phyloP scores from a whole-genome alignment of 2,797 vertebrate species.

The Dendrocincla tyrannina region DNA sequence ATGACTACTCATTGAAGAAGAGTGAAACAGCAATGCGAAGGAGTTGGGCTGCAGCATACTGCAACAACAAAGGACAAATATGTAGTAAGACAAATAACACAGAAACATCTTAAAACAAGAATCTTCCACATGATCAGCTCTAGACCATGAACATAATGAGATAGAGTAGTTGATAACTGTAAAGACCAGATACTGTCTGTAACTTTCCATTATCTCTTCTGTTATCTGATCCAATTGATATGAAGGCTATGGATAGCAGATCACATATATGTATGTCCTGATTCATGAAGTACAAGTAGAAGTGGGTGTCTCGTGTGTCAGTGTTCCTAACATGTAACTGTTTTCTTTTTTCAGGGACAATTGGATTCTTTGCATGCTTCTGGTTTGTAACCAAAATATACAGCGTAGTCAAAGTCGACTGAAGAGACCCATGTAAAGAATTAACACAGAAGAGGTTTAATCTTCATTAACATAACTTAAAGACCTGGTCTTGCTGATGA shows the following conservation, averaged over 20 bases:
- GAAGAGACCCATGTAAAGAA: conserved; percentile 65
- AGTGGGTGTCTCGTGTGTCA: background rate
- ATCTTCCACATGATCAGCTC: background rate
- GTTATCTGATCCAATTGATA: background rate
- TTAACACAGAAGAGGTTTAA: conserved; percentile 69
- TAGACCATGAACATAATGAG: background rate
- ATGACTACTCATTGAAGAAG: background rate
- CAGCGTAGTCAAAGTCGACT: conserved; percentile 99
- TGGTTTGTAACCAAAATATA: conserved; percentile 99
- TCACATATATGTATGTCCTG: accelerated
- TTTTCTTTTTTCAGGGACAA: conserved; percentile 84
- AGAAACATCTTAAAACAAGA: background rate
- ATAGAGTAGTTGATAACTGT: background rate
- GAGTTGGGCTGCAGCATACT: background rate
- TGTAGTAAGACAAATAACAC: background rate
- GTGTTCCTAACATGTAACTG: background rate
- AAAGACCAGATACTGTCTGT: background rate
- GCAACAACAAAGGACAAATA: background rate
- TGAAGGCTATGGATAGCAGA: background rate
- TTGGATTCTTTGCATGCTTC: conserved; percentile 98
- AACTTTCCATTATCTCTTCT: background rate
- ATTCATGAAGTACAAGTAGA: background rate
- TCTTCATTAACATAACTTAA: conserved; percentile 68
- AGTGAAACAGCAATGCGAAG: background rate
- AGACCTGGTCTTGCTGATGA: conserved; percentile 66